Evolutionary conservation across 2,113 vertebrate genomes (phyloP), one percentile per base, ranked within the genome.

Genomic region (Melanocharis versteri): DNA sequence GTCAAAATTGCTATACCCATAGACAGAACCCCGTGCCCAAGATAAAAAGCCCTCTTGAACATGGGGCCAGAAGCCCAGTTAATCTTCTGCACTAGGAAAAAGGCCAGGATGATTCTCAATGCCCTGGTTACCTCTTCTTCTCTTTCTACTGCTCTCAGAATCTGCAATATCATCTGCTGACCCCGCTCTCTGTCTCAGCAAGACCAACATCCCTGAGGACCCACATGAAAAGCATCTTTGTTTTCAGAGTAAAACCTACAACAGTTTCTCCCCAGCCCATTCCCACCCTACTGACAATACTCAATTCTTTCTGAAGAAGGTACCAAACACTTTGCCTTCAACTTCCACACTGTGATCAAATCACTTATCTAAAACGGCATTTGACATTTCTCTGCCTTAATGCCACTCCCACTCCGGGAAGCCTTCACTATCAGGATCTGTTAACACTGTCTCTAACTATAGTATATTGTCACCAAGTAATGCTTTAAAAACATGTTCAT

Each of bases 301-400:
- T 66, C 19, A 19, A 14, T 15, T 86, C 53, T 58, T 89, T 45
- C 56, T 12, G 1, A 81, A 33, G 39, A n/a, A n/a, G 11, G 13
- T 33, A 75, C 35, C 10, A 33, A 90, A 33, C 8, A 56, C 20
- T 58, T 56, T 15, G 26, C 62, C 73, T 90, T 87, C 50, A 42
- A 50, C 37, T 56, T 87, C 62, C 15, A 68, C 2, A 16, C 62
- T 61, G n/a, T 27, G 58, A 89, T 72, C 48, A 93, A 88, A 88
- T 83, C 70, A 58, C 62, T 60, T 78, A 72, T 33, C 94, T 97
- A 94, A 94, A 86, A 69, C 15, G 44, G 89, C 84, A 64, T 93
- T 56, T 95, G 92, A 93, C 89, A 95, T 94, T 96, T 96, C 42
- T 53, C 79, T 78, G 57, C 64, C 83, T 70, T 72, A 94, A 83